Evolutionary conservation across 2,797 vertebrate species (phyloP).

Genomic region (Danio choprae): DNA sequence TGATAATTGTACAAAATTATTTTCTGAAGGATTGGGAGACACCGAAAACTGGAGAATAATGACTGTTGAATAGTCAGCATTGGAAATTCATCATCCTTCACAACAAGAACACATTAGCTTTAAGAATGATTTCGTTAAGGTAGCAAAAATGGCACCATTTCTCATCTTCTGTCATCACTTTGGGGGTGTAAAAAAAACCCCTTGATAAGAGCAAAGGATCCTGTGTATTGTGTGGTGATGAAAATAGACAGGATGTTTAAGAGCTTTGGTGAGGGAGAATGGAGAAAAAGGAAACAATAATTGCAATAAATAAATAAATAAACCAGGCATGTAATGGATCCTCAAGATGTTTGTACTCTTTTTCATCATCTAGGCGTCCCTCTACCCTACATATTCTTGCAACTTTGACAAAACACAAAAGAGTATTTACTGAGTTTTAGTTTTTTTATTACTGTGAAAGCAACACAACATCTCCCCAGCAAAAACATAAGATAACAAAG

Average conservation of each 20-base stretch:
- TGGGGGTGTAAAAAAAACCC: background rate
- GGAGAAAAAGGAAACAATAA: slow-evolving; percentile 22
- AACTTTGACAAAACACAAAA: slow-evolving; percentile 11
- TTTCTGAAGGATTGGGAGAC: background rate
- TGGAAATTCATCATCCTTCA: no score
- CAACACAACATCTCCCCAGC: background rate
- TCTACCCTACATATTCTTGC: background rate
- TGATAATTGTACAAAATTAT: no score
- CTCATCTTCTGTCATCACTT: background rate
- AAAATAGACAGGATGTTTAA: slow-evolving; percentile 64
- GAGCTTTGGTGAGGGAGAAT: background rate
- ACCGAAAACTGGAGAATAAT: background rate
- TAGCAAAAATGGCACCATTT: background rate
- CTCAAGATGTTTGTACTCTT: slow-evolving; percentile 5
- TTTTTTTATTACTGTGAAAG: slow-evolving; percentile 5
- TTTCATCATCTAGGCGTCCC: background rate
- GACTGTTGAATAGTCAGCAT: background rate
- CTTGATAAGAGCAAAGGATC: slow-evolving; percentile 40
- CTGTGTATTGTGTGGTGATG: slow-evolving; percentile 50
- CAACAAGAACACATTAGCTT: no score
- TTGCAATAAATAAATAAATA: slow-evolving; percentile 7
- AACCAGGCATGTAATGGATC: slow-evolving; percentile 21
- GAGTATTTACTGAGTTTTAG: background rate
- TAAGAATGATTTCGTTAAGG: background rate
- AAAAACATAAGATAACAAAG: slow-evolving; percentile 11